These are phyloP conservation scores for Drosophila dunni DNA, from an alignment of 1,140 invertebrate genomes.

Conservation along the genomic window DNA sequence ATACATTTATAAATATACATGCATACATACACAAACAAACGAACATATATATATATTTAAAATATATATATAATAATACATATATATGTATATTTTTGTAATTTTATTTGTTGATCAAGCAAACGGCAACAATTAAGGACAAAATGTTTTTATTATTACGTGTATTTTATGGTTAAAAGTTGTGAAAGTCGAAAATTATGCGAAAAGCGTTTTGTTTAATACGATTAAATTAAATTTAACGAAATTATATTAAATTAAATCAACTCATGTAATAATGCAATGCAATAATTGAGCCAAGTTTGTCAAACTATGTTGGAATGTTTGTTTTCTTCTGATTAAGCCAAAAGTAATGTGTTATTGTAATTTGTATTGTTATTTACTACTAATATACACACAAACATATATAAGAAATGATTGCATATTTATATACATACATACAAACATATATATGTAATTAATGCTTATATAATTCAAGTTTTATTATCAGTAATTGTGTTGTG, in stretches of 20 bases:
- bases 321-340: conserved; percentile 71
- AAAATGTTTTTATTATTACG: conserved; percentile 51
- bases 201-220: conserved; percentile 61
- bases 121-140: conserved; percentile 67
- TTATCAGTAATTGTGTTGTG: conserved; percentile 48
- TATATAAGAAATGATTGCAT: conserved; percentile 41
- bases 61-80: conserved; percentile 59
- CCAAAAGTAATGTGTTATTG: conserved; percentile 82
- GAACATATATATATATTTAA: conserved; percentile 21
- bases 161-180: conserved; percentile 60
- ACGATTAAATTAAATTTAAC: conserved; percentile 29
- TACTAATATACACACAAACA: conserved; percentile 63
- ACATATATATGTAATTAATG: conserved; percentile 50
- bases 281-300: conserved; percentile 66
- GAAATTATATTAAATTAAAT: conserved; percentile 10
- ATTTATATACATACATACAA: conserved; percentile 49
- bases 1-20: conserved; percentile 35
- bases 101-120: conserved; percentile 74
- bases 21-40: conserved; percentile 37
- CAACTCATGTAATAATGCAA: conserved; percentile 13
- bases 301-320: conserved; percentile 47
- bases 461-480: conserved; percentile 62
- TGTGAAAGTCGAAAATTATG: conserved; percentile 34
- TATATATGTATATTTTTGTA: conserved; percentile 74
- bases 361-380: conserved; percentile 83